Base-by-base conservation (phyloP, 2,797 vertebrate genomes). In the Sternarchorhynchus goeldii region DNA sequence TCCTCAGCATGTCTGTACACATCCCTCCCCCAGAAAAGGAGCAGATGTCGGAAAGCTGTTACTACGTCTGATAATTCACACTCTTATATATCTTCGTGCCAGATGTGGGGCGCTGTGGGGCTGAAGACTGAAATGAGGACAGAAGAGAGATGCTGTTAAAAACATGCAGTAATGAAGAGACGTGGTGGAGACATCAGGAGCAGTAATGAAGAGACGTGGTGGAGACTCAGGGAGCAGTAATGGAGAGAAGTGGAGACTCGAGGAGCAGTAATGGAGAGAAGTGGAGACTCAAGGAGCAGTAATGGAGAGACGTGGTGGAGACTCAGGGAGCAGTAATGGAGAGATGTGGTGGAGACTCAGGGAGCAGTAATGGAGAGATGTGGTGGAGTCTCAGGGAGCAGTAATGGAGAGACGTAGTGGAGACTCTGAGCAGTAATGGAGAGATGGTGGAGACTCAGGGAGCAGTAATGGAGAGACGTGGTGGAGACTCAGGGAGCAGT, bases 1-100 rank as follows among this genome's bases (percentile, higher is more conserved):
- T 75, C 45, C 75, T 63, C 74, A 75, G 34, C 82, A 87, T 82
- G 85, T 85, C 86, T 73, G 57, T 85, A 73, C 73, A 81, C 75
- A 82, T 85, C 81, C 41, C 41, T 81, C 83, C 75, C 83, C 68
- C 76, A 53, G 64, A 83, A 84, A 62, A 58, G 75, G 78, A 84
- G 74, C 89, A 89, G 90, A 92, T 91, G 89, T 77, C 87, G 81
- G 80, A 86, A 86, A 86, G 86, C 85, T 88, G 82, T 77, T 82
- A 83, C 81, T 56, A 36, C 68, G 79, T 73, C 73, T 84, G 79
- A 74, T 86, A 77, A 84, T 86, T 81, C 68, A 76, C 78, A 83
- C 75, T 25, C 75, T 81, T 77, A 81, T 69, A 87, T 91, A 89
- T 89, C 88, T 91, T 77, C 70, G 71, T 81, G 81, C 66, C 68